These are phyloP conservation scores for Drosophila albomicans DNA, from an alignment of 1,140 invertebrate species.

Conservation along the genomic window DNA sequence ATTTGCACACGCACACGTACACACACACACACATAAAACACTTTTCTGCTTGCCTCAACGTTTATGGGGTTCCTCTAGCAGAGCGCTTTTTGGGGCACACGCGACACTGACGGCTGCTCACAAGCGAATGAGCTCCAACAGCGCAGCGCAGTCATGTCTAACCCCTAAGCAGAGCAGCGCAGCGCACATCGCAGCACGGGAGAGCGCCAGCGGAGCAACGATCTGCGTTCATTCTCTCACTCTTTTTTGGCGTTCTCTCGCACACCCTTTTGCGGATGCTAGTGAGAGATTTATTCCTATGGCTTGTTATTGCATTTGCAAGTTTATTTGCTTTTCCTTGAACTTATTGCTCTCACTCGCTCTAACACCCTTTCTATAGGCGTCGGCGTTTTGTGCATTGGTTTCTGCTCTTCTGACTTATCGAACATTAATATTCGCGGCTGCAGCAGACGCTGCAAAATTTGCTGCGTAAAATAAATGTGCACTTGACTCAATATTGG, in stretches of 20 bases:
- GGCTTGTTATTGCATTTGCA: constrained; percentile 6
- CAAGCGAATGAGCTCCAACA: constrained; percentile 71
- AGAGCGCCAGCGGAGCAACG: constrained; percentile 18
- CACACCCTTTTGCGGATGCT: not conserved
- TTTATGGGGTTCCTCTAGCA: not conserved
- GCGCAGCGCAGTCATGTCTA: constrained; percentile 32
- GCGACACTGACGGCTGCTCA: constrained; percentile 80
- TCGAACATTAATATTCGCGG: constrained; percentile 12
- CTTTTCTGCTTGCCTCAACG: constrained; percentile 44
- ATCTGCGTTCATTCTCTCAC: constrained; percentile 18
- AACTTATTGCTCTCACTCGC: not conserved
- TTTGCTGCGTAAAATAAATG: constrained; percentile 47
- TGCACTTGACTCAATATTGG: constrained; percentile 29
- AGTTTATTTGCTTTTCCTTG: not conserved
- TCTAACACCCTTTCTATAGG: constrained; percentile 3
- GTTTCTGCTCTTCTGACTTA: constrained; percentile 14
- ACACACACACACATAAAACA: constrained; percentile 28
- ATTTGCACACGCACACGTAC: constrained; percentile 35
- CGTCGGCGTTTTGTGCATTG: constrained; percentile 11
- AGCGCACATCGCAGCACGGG: not conserved
- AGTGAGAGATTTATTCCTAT: not conserved
- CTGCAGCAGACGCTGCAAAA: constrained; percentile 13
- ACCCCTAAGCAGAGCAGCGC: constrained; percentile 29
- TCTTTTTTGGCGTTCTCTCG: not conserved
- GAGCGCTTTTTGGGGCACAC: constrained; percentile 64